Evolutionary conservation across 2,113 vertebrate species (phyloP).

Genomic region (Sylvicapra grimmia): DNA sequence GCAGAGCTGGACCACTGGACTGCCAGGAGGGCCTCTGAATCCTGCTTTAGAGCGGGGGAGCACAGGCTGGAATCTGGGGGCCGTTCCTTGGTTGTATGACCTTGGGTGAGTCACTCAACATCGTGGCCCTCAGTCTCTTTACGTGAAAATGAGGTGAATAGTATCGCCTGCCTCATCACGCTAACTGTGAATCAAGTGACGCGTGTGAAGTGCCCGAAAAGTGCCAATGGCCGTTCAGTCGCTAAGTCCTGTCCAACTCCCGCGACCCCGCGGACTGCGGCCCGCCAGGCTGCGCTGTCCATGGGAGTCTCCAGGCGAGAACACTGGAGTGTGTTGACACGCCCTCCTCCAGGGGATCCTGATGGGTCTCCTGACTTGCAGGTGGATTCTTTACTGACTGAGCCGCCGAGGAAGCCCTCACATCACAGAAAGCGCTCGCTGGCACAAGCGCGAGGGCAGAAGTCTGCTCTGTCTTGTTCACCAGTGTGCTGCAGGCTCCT

Average conservation of each 20-base stretch:
- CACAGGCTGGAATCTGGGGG: neutral
- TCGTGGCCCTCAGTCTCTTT: neutral
- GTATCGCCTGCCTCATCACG: neutral
- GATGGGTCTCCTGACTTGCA: neutral
- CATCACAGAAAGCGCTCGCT: neutral
- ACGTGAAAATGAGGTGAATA: neutral
- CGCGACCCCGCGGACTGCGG: neutral
- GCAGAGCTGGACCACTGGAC: neutral
- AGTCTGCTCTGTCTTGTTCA: fast-evolving
- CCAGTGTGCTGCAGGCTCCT: neutral
- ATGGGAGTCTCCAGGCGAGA: neutral
- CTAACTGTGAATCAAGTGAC: neutral
- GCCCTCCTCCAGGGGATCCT: neutral
- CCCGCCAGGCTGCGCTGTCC: neutral
- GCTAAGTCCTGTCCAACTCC: neutral
- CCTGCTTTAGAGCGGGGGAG: neutral
- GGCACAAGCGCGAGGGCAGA: no score
- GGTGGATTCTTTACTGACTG: neutral
- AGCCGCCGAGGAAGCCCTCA: neutral
- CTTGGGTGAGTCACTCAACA: neutral
- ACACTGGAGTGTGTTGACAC: neutral
- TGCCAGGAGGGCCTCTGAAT: neutral
- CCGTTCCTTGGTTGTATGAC: neutral
- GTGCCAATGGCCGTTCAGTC: neutral
- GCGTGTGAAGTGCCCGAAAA: neutral